Evolutionary conservation across 2,113 vertebrate species (phyloP).

Genomic region (Dipodomys ordii): DNA sequence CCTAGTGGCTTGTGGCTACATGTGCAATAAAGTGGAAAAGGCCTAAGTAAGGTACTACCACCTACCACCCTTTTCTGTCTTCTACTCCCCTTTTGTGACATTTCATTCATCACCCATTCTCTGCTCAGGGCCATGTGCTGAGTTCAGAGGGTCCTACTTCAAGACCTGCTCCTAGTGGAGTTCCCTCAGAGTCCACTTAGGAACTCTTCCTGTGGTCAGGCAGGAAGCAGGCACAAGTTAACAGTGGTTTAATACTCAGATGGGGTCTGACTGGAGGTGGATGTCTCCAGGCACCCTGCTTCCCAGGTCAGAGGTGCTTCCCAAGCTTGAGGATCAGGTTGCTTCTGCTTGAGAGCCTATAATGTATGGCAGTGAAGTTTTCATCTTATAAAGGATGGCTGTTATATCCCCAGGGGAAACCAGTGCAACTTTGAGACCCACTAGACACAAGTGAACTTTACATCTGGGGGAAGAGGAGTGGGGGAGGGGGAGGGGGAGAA

Average conservation of each 20-base stretch:
- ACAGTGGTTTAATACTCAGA: neutral
- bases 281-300: neutral
- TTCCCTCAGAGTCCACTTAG: neutral
- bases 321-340: neutral
- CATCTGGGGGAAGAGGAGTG: too few relatives aligned
- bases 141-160: too few relatives aligned
- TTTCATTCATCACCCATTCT: neutral
- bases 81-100: neutral
- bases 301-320: neutral
- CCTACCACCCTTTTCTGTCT: too few relatives aligned
- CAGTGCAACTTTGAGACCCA: too few relatives aligned
- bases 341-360: neutral
- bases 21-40: neutral
- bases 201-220: neutral
- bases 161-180: neutral
- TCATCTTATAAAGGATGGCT: neutral
- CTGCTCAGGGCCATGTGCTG: neutral
- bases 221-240: neutral
- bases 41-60: too few relatives aligned
- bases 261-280: neutral
- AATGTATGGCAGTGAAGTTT: neutral
- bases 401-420: neutral
- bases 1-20: too few relatives aligned
- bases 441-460: too few relatives aligned
- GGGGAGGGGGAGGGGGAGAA: too few relatives aligned